phyloP scores from a whole-genome alignment of 2,797 vertebrate species.

The Columba guinea region DNA sequence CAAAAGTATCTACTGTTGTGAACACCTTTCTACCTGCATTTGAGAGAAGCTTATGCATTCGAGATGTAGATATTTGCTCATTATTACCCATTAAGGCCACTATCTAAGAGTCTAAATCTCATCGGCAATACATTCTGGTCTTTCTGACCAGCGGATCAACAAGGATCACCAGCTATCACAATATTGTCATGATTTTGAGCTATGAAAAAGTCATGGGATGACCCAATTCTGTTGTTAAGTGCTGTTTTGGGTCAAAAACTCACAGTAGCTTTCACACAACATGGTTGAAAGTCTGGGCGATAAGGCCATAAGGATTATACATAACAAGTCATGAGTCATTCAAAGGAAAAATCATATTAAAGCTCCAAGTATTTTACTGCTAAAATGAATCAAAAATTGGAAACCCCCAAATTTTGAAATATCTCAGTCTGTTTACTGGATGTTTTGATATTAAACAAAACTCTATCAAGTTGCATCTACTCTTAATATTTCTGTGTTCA shows the following conservation, averaged over 20 bases:
- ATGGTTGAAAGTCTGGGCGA: not conserved
- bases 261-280: not conserved
- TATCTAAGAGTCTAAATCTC: not conserved
- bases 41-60: not conserved
- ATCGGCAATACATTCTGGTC: not conserved
- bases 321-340: not conserved
- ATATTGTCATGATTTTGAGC: not conserved
- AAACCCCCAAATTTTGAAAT: not conserved
- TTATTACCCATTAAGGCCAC: not conserved
- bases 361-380: not conserved
- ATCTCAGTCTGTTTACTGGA: not conserved
- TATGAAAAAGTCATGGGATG: not conserved
- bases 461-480: not conserved
- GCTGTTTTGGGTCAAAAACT: not conserved
- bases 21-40: not conserved
- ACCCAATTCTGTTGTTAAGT: not conserved
- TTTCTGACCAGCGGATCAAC: not conserved
- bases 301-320: not conserved
- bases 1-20: not conserved
- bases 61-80: not conserved
- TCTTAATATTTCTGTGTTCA: constrained; percentile 25
- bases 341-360: not conserved
- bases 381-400: not conserved
- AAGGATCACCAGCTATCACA: not conserved
- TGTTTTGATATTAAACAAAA: not conserved